phyloP scores from a whole-genome alignment of 2,113 vertebrate species.

The Sitta europaea region DNA sequence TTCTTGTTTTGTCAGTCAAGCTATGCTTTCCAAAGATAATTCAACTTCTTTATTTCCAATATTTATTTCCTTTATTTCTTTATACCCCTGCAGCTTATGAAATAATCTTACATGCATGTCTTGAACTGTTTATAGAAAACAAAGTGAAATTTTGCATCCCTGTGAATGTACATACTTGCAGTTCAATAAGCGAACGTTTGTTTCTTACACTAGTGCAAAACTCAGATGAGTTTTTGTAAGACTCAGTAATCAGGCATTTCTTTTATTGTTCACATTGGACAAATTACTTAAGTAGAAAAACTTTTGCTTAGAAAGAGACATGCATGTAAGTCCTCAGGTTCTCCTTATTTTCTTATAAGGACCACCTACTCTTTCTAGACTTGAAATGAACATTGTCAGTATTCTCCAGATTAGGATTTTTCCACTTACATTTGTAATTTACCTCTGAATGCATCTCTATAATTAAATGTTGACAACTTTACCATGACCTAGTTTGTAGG shows the following conservation, averaged over 20 bases:
- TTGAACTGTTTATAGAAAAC: background rate
- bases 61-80: background rate
- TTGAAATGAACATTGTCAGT: background rate
- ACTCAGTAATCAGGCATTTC: background rate
- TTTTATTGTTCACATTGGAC: background rate
- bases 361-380: background rate
- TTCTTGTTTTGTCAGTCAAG: background rate
- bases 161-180: background rate
- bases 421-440: background rate
- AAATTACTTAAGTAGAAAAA: background rate
- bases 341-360: background rate
- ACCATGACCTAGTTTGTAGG: background rate
- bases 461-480: background rate
- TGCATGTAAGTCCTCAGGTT: background rate
- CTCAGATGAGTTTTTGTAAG: accelerated
- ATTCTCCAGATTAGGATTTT: background rate
- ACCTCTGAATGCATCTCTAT: background rate
- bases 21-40: background rate
- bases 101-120: background rate
- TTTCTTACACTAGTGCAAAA: background rate
- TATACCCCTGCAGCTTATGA: background rate
- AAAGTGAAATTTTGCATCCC: background rate
- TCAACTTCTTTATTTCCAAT: background rate
- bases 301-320: background rate
- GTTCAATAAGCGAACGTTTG: background rate